Base-by-base conservation (phyloP, 2,113 vertebrate species). In the Petromus typicus region DNA sequence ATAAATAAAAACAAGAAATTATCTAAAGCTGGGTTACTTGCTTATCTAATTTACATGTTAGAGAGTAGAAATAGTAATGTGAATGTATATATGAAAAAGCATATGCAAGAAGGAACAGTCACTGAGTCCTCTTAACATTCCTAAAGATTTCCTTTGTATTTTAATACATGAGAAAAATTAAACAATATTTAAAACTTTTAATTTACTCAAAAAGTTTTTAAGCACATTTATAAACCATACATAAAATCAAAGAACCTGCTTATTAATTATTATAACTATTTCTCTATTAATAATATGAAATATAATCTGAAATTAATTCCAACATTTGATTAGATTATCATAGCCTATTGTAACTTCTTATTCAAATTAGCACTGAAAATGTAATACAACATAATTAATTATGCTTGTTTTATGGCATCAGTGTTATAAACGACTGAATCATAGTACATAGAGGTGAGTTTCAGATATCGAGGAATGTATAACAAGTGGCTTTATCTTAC, bases 11-110 rank as follows among this genome's bases (percentile, higher is more conserved):
- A 64, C 63, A 83, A 93, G 30, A 27, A 54, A 56, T 80, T 59
- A 64, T 14, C 13, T 79, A 73, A 69, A 54, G 3, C 20, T 63
- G 93, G 34, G 18, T 80, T 59, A 95, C 22, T 30, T 16, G 0
- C 51, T 69, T 96, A 7, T 37, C 89, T 48, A 5, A 16, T 76
- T 97, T 83, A 22, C 51, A 32, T 20, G 4, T 88, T 96, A 96
- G 32, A 89, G 23, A 27, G 80, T 2, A 95, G n/a, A 95, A 93
- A 32, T 8, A 51, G 0, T 48, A 13, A 56, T 3, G 5, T 81
- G 57, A 1, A 79, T 16, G 27, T n/a, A 51, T 67, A 30, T 82
- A 34, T 48, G 16, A 32, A 25, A 82, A 81, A 32, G 76, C 48
- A 56, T 82, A 32, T 51, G 11, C 59, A 22, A 89, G 23, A 59